Base-by-base conservation (phyloP, 2,888 invertebrate genomes). In the Ernsta delagoae region DNA sequence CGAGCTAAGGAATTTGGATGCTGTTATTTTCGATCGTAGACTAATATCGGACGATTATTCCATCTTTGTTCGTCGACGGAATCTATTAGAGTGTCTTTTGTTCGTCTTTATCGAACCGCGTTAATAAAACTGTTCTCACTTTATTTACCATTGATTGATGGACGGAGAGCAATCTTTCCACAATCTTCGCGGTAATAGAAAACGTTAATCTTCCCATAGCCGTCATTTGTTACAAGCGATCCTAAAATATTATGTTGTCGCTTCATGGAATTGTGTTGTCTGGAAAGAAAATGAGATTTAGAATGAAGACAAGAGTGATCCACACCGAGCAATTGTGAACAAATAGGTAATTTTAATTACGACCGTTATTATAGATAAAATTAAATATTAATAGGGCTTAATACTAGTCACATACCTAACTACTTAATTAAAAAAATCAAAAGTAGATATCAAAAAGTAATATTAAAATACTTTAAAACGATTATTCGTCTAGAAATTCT, bases 1-100 rank as follows among this genome's bases (percentile, higher is more conserved):
- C 54, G 54, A 36, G 45, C 56, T 45, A 24, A 61, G 67, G 67
- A 61, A 67, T 67, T 67, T 61, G 45, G 67, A 61, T 56, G 66
- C 59, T 39, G 61, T 67, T 67, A 67, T 61, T 67, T 67, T 61
- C 61, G 60, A 53, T 67, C 36, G 41, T 43, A 53, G 66, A 54
- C 7, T 48, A 65, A 66, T 66, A 66, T 60, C 60, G 66, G 34
- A 66, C 6, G 54, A 50, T 53, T 66, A 59, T 67, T 6, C 66
- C 60, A 34, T 45, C 60, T 67, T 61, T 67, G 66, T 67, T 34
- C 60, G 45, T 34, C 43, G 60, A 54, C 60, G 54, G 54, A 59
- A 54, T 53, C 66, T 34, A 66, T 66, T 48, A 57, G 56, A 60
- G 43, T 6, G 53, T 5, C 53, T 54, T 61, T 67, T 61, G 66